Percentiles rank a stretch among this genome's conserved stretches.
These are phyloP conservation scores for Gasteruption jaculator DNA, from an alignment of 2,888 invertebrate genomes.

Conservation along the genomic window DNA sequence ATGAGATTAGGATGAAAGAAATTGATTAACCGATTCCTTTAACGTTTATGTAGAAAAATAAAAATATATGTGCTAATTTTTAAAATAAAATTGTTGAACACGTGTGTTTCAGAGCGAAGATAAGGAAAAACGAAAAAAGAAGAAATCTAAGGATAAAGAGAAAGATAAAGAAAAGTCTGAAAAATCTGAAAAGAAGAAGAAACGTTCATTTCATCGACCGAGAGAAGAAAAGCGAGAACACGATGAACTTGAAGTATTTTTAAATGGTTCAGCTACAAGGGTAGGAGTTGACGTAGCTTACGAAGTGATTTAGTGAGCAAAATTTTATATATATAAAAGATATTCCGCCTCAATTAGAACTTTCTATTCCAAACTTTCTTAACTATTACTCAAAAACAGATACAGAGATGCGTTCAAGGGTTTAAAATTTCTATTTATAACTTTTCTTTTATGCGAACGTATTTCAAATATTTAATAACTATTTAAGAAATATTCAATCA, in stretches of 20 bases:
- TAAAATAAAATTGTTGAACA: too few relatives aligned
- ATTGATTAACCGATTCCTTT: not conserved
- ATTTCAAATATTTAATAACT: too few relatives aligned
- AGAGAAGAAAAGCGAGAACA: conserved; percentile 51
- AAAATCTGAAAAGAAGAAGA: conserved; percentile 50
- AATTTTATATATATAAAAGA: too few relatives aligned
- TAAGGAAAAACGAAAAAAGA: conserved; percentile 58
- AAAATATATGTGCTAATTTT: not conserved
- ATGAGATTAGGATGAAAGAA: too few relatives aligned
- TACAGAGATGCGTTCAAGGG: too few relatives aligned
- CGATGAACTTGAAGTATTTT: conserved; percentile 62
- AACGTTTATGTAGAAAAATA: not conserved
- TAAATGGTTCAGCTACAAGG: conserved; percentile 57
- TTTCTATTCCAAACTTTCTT: too few relatives aligned
- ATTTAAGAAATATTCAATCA: too few relatives aligned
- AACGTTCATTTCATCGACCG: conserved; percentile 47
- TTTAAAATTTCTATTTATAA: too few relatives aligned
- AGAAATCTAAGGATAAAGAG: conserved; percentile 51
- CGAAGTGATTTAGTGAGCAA: conserved; percentile 62
- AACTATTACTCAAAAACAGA: too few relatives aligned
- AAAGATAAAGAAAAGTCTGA: conserved; percentile 55
- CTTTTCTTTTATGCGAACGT: too few relatives aligned
- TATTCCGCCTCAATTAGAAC: too few relatives aligned
- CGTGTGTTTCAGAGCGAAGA: conserved; percentile 48
- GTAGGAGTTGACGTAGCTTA: conserved; percentile 57